A percentile compares a stretch with the other conserved stretches of the same genome.
Conservation (phyloP, 1,140 invertebrate species). For the Coelopa frigida region DNA sequence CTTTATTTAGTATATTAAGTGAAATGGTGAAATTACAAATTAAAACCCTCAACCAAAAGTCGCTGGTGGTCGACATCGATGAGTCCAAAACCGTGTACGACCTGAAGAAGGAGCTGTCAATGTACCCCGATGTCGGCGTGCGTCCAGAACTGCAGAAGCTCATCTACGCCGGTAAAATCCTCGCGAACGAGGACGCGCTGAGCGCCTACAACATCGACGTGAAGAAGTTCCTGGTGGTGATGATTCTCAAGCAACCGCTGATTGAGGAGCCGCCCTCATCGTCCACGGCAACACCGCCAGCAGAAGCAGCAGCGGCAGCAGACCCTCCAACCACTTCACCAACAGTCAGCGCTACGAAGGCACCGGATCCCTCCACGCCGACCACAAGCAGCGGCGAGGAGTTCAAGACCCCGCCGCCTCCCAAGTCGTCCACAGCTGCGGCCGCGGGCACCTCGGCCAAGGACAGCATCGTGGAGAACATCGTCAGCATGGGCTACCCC, state of each 20-base stretch:
- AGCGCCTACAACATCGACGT: constrained; percentile 89
- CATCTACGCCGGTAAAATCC: constrained; percentile 68
- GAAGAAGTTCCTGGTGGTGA: constrained; percentile 94
- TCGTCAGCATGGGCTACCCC: constrained; percentile 29
- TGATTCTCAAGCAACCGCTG: constrained; percentile 47
- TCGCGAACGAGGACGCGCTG: constrained; percentile 75
- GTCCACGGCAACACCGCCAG: constrained; percentile 4
- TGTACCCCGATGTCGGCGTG: constrained; percentile 13
- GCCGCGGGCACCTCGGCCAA: constrained; percentile 15
- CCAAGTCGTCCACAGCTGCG: background rate
- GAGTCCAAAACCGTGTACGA: constrained; percentile 15
- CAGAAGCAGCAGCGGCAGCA: background rate
- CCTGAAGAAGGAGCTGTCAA: constrained; percentile 12
- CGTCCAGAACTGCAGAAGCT: constrained; percentile 14
- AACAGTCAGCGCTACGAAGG: too few species aligned
- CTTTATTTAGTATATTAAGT: too few species aligned
- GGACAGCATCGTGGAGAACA: constrained; percentile 13
- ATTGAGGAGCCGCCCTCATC: background rate
- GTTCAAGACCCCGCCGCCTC: background rate
- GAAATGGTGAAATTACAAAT: constrained; percentile 17
- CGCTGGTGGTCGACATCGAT: constrained; percentile 12
- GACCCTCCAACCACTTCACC: background rate
- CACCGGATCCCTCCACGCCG: background rate
- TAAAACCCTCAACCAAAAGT: constrained; percentile 15
- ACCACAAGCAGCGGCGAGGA: background rate